These are phyloP conservation scores for Listronotus oregonensis DNA, from an alignment of 1,140 invertebrate species.

Conservation along the genomic window DNA sequence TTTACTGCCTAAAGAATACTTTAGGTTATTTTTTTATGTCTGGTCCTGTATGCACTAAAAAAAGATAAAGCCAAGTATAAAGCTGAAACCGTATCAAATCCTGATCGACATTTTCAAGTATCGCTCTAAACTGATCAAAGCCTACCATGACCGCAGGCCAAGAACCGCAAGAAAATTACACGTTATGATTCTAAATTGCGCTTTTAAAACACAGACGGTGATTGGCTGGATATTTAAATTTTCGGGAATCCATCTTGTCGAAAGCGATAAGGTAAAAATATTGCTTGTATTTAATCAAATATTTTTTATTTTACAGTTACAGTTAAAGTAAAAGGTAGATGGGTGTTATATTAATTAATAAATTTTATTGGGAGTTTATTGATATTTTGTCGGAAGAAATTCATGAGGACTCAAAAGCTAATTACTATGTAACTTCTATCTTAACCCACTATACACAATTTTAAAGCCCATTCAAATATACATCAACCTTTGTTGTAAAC, in stretches of 20 bases:
- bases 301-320: too few relatives aligned
- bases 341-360: too few relatives aligned
- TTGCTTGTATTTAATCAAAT: not conserved
- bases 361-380: too few relatives aligned
- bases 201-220: slow-evolving; percentile 13
- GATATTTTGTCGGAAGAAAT: too few relatives aligned
- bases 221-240: slow-evolving; percentile 30
- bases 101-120: slow-evolving; percentile 31
- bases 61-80: not conserved
- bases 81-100: slow-evolving; percentile 29
- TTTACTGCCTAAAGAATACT: too few relatives aligned
- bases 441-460: too few relatives aligned
- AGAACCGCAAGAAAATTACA: slow-evolving; percentile 31
- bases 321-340: too few relatives aligned
- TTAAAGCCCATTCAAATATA: too few relatives aligned
- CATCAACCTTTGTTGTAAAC: too few relatives aligned
- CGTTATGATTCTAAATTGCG: slow-evolving; percentile 20
- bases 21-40: slow-evolving; percentile 14
- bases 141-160: slow-evolving; percentile 21
- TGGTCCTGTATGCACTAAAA: slow-evolving; percentile 8
- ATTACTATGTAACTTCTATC: too few relatives aligned
- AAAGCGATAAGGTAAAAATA: not conserved
- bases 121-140: slow-evolving; percentile 22
- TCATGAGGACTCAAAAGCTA: too few relatives aligned
- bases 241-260: slow-evolving; percentile 23